Conservation (phyloP, 2,797 vertebrate species). For the Gallirallus australis region DNA sequence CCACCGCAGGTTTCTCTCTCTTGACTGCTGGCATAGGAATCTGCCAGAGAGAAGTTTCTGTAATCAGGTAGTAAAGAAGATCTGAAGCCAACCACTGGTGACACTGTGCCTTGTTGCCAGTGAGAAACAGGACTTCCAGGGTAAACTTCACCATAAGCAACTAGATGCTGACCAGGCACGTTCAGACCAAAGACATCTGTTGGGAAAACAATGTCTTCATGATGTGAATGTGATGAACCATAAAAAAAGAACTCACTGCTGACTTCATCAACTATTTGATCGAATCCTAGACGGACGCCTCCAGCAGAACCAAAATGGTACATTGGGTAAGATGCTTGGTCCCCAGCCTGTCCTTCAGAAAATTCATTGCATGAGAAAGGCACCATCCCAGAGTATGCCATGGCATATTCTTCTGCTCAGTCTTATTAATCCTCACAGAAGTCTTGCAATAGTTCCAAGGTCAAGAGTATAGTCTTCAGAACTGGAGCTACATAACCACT, state of each 20-base stretch:
- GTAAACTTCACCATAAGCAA: not conserved
- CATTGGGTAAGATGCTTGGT: not conserved
- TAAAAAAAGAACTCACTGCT: slow-evolving; percentile 38
- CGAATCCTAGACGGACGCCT: slow-evolving; percentile 19
- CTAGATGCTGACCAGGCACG: not conserved
- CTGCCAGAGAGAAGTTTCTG: not conserved
- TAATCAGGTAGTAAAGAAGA: not conserved
- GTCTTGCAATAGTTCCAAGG: not conserved
- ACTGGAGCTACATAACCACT: not conserved
- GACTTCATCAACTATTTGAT: slow-evolving; percentile 29
- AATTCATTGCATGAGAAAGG: not conserved
- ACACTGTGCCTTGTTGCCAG: not conserved
- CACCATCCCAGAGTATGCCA: not conserved
- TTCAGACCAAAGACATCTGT: not conserved
- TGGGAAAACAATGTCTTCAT: not conserved
- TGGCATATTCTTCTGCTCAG: not conserved
- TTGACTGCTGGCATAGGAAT: not conserved
- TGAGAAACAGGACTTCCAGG: not conserved
- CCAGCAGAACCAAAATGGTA: not conserved
- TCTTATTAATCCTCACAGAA: not conserved
- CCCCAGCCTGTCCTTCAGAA: not conserved
- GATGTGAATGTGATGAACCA: slow-evolving; percentile 17
- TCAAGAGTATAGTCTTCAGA: not conserved
- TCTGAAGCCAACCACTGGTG: not conserved
- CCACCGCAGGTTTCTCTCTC: not conserved